These are phyloP conservation scores for Trichopoda pennipes DNA, from an alignment of 2,888 invertebrate species.

Conservation along the genomic window DNA sequence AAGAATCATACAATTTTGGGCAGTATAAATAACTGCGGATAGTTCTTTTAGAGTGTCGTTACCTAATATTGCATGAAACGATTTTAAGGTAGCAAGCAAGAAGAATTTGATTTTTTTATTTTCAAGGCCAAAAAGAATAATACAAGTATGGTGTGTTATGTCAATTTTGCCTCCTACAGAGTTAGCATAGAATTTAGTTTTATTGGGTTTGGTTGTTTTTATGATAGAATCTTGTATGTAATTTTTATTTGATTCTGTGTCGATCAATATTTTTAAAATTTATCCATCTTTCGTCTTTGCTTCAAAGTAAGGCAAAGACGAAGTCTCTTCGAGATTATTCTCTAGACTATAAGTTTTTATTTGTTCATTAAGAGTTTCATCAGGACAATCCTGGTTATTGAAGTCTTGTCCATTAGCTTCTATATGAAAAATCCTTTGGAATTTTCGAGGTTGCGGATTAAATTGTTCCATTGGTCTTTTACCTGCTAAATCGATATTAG, in stretches of 20 bases:
- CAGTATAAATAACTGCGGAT: neutral
- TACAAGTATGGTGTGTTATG: neutral
- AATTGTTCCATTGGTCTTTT: neutral
- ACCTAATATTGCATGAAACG: slow-evolving; percentile 6
- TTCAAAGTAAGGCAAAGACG: slow-evolving; percentile 52
- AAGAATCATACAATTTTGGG: neutral
- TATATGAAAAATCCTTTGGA: neutral
- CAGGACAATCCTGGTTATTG: slow-evolving; percentile 34
- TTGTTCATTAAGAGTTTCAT: neutral
- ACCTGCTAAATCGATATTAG: neutral
- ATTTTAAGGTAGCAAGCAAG: slow-evolving; percentile 7
- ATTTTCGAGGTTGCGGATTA: neutral
- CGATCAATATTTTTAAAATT: slow-evolving; percentile 27
- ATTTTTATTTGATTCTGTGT: slow-evolving; percentile 11
- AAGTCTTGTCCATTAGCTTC: neutral
- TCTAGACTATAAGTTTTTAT: slow-evolving; percentile 6
- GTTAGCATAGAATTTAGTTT: slow-evolving; percentile 14
- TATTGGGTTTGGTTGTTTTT: neutral
- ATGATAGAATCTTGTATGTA: slow-evolving; percentile 25
- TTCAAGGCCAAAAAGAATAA: neutral
- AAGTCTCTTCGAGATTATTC: slow-evolving; percentile 30
- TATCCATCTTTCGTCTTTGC: slow-evolving; percentile 37
- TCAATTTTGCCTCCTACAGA: slow-evolving; percentile 4
- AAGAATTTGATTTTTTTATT: neutral
- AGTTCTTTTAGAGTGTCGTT: slow-evolving; percentile 5